Percentiles rank a stretch among this genome's conserved stretches.
phyloP scores from a whole-genome alignment of 2,888 invertebrate genomes.

The Byasa hedistus region DNA sequence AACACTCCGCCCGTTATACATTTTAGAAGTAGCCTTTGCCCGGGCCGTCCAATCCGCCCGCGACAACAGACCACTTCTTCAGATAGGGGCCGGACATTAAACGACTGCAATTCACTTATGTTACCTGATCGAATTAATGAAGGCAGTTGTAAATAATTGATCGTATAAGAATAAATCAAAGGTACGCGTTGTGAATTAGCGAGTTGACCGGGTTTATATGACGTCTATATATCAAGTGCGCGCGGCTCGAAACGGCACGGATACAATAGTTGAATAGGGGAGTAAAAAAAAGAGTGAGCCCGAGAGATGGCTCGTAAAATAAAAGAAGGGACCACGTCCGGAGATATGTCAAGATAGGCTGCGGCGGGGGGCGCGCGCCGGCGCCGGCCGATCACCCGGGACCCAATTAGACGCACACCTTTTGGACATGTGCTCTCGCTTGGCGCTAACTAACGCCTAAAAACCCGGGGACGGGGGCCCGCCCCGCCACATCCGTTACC shows the following conservation, averaged over 20 bases:
- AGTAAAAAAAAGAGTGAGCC: conserved; percentile 49
- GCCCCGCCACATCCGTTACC: conserved; percentile 60
- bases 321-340: conserved; percentile 76
- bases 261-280: conserved; percentile 63
- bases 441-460: conserved; percentile 68
- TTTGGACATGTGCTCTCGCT: conserved; percentile 76
- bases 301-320: conserved; percentile 77
- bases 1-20: too few relatives aligned
- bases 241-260: conserved; percentile 58
- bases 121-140: conserved; percentile 30
- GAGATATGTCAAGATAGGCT: conserved; percentile 79
- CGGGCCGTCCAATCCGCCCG: too few relatives aligned
- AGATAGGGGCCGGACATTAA: too few relatives aligned
- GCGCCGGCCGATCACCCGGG: conserved; percentile 58
- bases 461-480: conserved; percentile 60
- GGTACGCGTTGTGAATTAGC: conserved; percentile 53
- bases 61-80: too few relatives aligned
- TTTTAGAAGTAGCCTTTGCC: too few relatives aligned
- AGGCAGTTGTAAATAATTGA: conserved; percentile 39
- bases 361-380: conserved; percentile 63
- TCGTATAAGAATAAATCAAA: conserved; percentile 43
- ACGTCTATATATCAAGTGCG: conserved; percentile 66
- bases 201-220: conserved; percentile 54
- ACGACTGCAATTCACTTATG: conserved; percentile 3
- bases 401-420: conserved; percentile 80